Base-by-base conservation (phyloP, 1,140 invertebrate genomes). In the Pogonus chalceus region DNA sequence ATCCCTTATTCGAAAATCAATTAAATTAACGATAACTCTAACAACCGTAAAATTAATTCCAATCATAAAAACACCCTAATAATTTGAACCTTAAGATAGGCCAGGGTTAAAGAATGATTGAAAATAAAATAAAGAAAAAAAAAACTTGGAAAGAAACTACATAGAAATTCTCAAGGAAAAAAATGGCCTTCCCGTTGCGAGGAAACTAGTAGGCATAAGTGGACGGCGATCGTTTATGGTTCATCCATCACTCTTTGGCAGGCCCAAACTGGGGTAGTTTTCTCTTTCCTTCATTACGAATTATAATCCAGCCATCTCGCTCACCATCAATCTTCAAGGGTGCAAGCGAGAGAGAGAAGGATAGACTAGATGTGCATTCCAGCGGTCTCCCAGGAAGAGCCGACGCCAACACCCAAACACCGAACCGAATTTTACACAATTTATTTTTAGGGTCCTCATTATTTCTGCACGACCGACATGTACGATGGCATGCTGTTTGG, bases 351-450 rank as follows among this genome's bases (percentile, higher is more conserved):
- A n/a, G n/a, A n/a, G n/a, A n/a, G n/a, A n/a, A n/a, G n/a, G n/a
- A n/a, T n/a, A n/a, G n/a, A n/a, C n/a, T n/a, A n/a, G n/a, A n/a
- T n/a, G n/a, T 3, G 18, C 37, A 43, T 43, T 43, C 37, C 37
- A 16, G 37, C 18, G 37, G 37, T 43, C 37, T 43, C 37, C 37
- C 37, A 43, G 37, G 37, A 43, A 43, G 37, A 43, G 18, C 26
- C 26, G 37, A 43, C 7, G 37, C 37, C n/a, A n/a, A n/a, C n/a
- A n/a, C n/a, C n/a, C n/a, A n/a, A 16, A 43, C 37, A 16, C 37
- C 37, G 37, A 43, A 7, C 37, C 37, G 37, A 43, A 43, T 43
- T 43, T 43, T 43, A 43, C 37, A 43, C 37, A 43, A 43, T 43
- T 43, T 43, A 43, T 43, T 43, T 43, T 43, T 43, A 43, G 37